Base-by-base conservation (phyloP, 2,888 invertebrate species). In the Papilio demoleus region DNA sequence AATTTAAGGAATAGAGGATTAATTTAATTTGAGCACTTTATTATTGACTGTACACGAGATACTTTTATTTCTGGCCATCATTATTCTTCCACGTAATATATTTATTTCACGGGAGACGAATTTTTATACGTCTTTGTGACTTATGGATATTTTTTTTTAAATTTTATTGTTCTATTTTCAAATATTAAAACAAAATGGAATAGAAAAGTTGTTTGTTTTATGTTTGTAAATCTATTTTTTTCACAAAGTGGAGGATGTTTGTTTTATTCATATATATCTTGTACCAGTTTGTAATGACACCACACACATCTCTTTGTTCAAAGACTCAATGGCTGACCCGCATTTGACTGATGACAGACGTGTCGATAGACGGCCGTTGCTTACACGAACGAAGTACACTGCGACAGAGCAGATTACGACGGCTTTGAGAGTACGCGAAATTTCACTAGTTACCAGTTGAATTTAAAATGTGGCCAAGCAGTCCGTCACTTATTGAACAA, bases 21-120 rank as follows among this genome's bases (percentile, higher is more conserved):
- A 84, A 85, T 87, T 79, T 84, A 81, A 86, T 87, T 83, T 81
- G 77, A 80, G 79, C 85, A 81, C 86, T 87, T 88, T 86, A 86
- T 88, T 84, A 83, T 76, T 71, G 77, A 68, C 38, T 40, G 60
- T 65, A 65, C 61, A 61, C 61, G 58, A 72, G 76, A 79, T 77
- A 76, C 81, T 82, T 84, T 56, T 88, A 86, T 88, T 85, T 82
- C 76, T 72, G 76, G 67, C 70, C 34, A 56, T 50, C 65, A 70
- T 72, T 70, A 68, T 71, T 70, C 70, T 70, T 65, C 22, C 14
- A 59, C 11, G 66, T 65, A 63, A 67, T 70, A 72, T 53, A 65
- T 70, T 72, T 68, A 64, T 68, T 68, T 67, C 61, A 45, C 27
- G 65, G 65, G 31, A 45, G 38, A 68, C 61, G 68, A 67, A 65